phyloP scores from a whole-genome alignment of 2,113 vertebrate species.

The Heterochromis multidens region DNA sequence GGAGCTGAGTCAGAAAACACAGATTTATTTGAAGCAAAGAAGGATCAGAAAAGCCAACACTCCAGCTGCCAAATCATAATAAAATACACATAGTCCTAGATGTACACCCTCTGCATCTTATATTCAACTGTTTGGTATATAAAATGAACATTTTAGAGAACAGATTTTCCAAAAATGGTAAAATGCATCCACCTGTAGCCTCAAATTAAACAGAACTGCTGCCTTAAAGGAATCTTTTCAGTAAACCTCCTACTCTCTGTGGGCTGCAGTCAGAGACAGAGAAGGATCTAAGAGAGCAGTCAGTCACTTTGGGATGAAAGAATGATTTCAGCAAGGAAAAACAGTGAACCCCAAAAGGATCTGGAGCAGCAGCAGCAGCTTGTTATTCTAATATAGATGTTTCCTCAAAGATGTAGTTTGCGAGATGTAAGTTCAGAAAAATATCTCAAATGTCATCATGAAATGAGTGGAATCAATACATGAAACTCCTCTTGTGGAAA shows the following conservation, averaged over 20 bases:
- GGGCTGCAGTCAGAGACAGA: conserved; percentile 19
- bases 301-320: conserved; percentile 40
- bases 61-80: conserved; percentile 51
- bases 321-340: conserved; percentile 27
- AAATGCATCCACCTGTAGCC: not conserved
- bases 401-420: conserved; percentile 2
- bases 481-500: not conserved
- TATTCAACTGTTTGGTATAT: not conserved
- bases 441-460: not conserved
- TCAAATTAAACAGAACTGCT: not conserved
- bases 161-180: not conserved
- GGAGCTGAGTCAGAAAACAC: conserved; percentile 21
- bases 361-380: not conserved
- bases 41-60: conserved; percentile 4
- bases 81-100: conserved; percentile 28
- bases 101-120: not conserved
- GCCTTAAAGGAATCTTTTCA: conserved; percentile 4
- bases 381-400: conserved; percentile 20
- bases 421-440: not conserved
- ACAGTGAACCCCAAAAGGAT: conserved; percentile 15
- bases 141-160: not conserved
- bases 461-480: not conserved
- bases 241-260: conserved; percentile 15
- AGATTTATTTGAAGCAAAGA: conserved; percentile 2
- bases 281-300: conserved; percentile 25